Evolutionary conservation across 2,797 vertebrate genomes (phyloP).

Genomic region (Eupleurogrammus muticus): DNA sequence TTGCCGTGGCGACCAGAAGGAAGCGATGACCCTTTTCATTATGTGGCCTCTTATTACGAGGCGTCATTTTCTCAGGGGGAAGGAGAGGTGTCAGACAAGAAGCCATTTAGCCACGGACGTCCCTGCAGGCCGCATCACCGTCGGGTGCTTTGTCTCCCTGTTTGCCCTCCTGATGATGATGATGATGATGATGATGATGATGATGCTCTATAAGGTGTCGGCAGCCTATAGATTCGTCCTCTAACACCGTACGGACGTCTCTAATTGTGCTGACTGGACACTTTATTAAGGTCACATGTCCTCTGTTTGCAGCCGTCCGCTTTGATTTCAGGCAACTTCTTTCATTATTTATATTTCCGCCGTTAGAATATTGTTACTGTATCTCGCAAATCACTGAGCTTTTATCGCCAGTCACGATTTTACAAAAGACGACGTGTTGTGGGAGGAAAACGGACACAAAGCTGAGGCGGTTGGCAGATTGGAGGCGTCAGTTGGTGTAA

Average conservation of each 20-base stretch:
- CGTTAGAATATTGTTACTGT: too few relatives aligned
- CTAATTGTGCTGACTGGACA: slow-evolving; percentile 57
- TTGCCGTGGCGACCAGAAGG: slow-evolving; percentile 72
- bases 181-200: neutral
- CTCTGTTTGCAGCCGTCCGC: slow-evolving; percentile 2
- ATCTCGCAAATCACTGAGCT: neutral
- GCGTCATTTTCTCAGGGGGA: slow-evolving; percentile 3
- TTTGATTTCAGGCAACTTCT: neutral
- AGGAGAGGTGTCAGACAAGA: slow-evolving; percentile 9
- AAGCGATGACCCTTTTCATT: slow-evolving; percentile 57
- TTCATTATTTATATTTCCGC: too few relatives aligned
- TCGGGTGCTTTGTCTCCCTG: too few relatives aligned
- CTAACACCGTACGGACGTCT: slow-evolving; percentile 28
- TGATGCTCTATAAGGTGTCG: slow-evolving; percentile 15
- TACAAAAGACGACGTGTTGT: neutral
- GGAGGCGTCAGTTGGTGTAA: neutral
- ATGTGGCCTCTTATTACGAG: slow-evolving; percentile 49
- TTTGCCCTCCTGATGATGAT: too few relatives aligned
- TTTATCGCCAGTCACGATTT: neutral
- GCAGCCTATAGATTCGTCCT: slow-evolving; percentile 4
- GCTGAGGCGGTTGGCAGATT: neutral
- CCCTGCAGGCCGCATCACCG: slow-evolving; percentile 2
- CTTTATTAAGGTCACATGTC: slow-evolving; percentile 39
- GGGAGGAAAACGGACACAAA: slow-evolving; percentile 26
- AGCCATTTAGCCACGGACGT: slow-evolving; percentile 10